phyloP scores from a whole-genome alignment of 2,797 vertebrate species.

The Borostomias antarcticus region DNA sequence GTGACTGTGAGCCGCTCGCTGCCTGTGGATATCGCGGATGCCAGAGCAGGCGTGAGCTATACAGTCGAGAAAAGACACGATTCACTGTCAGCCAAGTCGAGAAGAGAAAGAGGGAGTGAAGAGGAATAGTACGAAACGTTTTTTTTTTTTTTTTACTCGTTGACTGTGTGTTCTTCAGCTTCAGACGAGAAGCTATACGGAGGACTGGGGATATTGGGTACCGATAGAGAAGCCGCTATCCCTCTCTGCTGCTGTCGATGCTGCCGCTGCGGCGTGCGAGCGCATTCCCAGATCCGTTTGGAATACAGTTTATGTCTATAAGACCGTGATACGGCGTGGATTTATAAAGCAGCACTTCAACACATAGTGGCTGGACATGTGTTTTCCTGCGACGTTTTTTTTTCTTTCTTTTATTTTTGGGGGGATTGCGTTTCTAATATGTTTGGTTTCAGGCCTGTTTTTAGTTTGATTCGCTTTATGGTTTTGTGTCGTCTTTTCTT shows the following conservation, averaged over 20 bases:
- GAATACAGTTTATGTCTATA: conserved; percentile 67
- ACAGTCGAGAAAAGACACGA: conserved; percentile 34
- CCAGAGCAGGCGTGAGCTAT: conserved; percentile 60
- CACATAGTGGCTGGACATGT: conserved; percentile 63
- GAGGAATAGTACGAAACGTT: conserved; percentile 25
- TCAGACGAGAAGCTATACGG: conserved; percentile 62
- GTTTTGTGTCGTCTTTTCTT: conserved; percentile 44
- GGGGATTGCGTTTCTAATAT: conserved; percentile 25
- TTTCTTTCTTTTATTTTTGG: conserved; percentile 30
- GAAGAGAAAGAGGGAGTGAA: conserved; percentile 35
- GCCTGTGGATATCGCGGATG: conserved; percentile 73
- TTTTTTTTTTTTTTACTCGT: conserved; percentile 26
- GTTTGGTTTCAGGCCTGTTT: conserved; percentile 38
- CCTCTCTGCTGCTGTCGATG: conserved; percentile 47
- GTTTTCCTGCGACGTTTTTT: conserved; percentile 30
- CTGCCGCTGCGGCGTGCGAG: conserved; percentile 58
- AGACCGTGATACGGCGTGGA: conserved; percentile 79
- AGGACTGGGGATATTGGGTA: conserved; percentile 65
- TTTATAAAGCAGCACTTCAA: conserved; percentile 57
- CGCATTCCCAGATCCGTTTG: conserved; percentile 64
- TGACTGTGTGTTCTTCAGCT: conserved; percentile 40
- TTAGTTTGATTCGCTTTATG: conserved; percentile 52
- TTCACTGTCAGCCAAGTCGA: conserved; percentile 29
- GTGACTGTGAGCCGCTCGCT: conserved; percentile 70
- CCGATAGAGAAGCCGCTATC: conserved; percentile 44